phyloP scores from a whole-genome alignment of 2,888 invertebrate species.

The Heliconius aoede region DNA sequence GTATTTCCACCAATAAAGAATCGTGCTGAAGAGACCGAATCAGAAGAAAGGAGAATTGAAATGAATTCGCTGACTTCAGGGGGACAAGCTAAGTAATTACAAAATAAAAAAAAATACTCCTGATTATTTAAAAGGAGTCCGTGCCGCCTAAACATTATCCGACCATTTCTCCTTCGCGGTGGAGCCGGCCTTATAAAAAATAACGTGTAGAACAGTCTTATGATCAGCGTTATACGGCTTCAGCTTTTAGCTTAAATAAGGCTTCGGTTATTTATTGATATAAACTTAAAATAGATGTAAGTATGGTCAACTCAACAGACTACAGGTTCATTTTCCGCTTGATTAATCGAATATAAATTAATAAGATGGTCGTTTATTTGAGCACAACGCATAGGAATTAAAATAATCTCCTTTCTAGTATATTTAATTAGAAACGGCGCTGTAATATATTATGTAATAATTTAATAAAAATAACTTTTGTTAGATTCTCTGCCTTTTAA shows the following conservation, averaged over 20 bases:
- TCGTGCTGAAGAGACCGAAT: no score
- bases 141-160: no score
- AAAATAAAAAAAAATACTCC: no score
- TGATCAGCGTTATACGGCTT: constrained; percentile 7
- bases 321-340: neutral
- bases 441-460: neutral
- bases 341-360: neutral
- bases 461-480: no score
- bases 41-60: no score
- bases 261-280: constrained; percentile 18
- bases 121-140: neutral
- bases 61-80: no score
- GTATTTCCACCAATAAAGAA: no score
- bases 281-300: constrained; percentile 1
- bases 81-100: no score
- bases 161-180: no score
- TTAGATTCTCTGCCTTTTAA: neutral
- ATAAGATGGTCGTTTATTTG: neutral
- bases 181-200: neutral
- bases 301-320: neutral
- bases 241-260: constrained; percentile 16
- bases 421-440: neutral
- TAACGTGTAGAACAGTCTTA: constrained; percentile 6
- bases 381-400: neutral
- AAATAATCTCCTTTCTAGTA: neutral